These are phyloP conservation scores for Columba janthina DNA, from an alignment of 2,113 vertebrate species.

Conservation along the genomic window DNA sequence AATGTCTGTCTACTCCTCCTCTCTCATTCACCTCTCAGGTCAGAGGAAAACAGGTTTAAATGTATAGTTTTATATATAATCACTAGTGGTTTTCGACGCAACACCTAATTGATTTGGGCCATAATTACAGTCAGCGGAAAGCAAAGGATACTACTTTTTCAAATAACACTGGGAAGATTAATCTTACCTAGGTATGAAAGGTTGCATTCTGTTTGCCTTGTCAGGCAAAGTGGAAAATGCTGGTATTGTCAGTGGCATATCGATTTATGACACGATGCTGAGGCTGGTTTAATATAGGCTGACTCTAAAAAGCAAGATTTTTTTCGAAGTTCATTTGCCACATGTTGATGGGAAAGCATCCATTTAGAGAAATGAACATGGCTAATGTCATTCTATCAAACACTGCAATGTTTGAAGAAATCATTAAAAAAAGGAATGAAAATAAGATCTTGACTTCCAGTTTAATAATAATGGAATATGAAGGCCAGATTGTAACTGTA, in stretches of 20 bases:
- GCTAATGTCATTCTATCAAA: constrained; percentile 5
- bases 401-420: background rate
- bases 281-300: background rate
- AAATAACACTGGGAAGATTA: background rate
- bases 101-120: background rate
- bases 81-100: background rate
- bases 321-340: background rate
- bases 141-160: background rate
- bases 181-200: background rate
- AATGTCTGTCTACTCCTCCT: background rate
- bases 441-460: constrained; percentile 35
- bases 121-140: background rate
- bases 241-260: background rate
- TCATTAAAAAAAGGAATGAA: background rate
- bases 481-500: constrained; percentile 41
- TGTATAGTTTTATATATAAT: background rate
- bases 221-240: background rate
- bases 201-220: background rate
- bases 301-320: background rate
- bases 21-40: background rate
- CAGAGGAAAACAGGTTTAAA: background rate
- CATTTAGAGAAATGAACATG: background rate
- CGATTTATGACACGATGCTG: background rate
- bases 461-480: constrained; percentile 48
- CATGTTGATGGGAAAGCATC: background rate